Percentiles rank a stretch among this genome's conserved stretches.
Conservation (phyloP, 2,113 vertebrate species). For the Alligator sinensis region DNA sequence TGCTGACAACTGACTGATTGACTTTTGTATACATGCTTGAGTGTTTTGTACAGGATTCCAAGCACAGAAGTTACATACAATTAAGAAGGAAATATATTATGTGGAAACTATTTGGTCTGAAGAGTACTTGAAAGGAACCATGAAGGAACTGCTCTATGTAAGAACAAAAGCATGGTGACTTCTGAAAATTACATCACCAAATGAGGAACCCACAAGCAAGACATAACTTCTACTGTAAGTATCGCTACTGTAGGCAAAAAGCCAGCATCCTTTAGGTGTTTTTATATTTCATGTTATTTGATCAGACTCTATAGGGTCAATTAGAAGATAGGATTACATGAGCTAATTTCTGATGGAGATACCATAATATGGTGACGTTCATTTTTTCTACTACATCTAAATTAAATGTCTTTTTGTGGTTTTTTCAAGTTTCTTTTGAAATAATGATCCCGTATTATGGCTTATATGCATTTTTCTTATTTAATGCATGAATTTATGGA, state of each 20-base stretch:
- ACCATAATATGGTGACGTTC: not conserved
- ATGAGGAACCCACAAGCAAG: conserved; percentile 84
- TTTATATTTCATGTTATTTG: not conserved
- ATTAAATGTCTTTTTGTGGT: not conserved
- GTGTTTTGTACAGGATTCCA: conserved; percentile 70
- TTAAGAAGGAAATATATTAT: conserved; percentile 61
- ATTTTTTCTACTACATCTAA: not conserved
- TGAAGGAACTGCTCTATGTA: conserved; percentile 61
- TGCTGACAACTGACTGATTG: conserved; percentile 33
- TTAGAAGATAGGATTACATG: not conserved
- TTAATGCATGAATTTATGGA: not conserved
- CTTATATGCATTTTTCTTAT: not conserved
- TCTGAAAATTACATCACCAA: conserved; percentile 78
- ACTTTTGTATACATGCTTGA: conserved; percentile 50
- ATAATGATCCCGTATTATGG: not conserved
- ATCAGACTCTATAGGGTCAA: not conserved
- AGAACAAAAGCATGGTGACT: conserved; percentile 81
- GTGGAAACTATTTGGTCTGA: conserved; percentile 68
- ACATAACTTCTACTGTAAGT: conserved; percentile 83
- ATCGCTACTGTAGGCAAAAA: conserved; percentile 7
- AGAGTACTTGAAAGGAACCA: conserved; percentile 58
- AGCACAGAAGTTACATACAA: conserved; percentile 27
- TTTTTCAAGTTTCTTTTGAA: not conserved
- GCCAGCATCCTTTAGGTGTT: not conserved
- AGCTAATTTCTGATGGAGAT: not conserved